Evolutionary conservation across 2,113 vertebrate species (phyloP).

Genomic region (Caracal caracal): DNA sequence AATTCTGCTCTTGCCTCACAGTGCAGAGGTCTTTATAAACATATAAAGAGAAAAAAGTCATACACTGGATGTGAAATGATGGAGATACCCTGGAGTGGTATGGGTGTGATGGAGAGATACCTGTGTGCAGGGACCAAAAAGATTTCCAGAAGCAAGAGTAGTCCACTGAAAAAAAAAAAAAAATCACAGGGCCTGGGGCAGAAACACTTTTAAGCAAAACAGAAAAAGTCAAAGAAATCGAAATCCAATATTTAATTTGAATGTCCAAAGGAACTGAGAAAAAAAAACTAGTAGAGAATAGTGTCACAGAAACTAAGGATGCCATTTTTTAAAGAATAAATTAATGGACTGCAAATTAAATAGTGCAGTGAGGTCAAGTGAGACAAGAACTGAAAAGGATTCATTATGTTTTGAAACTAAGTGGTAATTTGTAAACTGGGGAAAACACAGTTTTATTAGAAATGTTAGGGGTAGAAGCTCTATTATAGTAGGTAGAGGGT

Average conservation of each 20-base stretch:
- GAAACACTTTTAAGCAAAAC: background rate
- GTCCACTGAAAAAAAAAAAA: background rate
- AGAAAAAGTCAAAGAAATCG: background rate
- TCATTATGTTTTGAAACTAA: slow-evolving; percentile 46
- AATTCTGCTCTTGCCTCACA: background rate
- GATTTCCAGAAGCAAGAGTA: background rate
- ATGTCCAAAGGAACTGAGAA: background rate
- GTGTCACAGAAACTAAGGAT: background rate
- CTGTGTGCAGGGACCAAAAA: background rate
- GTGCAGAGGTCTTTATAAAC: background rate
- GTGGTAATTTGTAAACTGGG: slow-evolving; percentile 2
- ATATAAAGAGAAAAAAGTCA: background rate
- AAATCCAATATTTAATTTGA: slow-evolving; percentile 16
- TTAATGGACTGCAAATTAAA: slow-evolving; percentile 52
- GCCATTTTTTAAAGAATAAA: slow-evolving; percentile 46
- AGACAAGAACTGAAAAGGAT: slow-evolving; percentile 19
- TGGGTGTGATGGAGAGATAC: rapidly evolving
- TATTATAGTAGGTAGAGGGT: background rate
- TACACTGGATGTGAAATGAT: background rate
- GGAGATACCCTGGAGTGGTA: background rate
- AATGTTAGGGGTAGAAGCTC: background rate
- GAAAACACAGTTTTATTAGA: slow-evolving; percentile 13
- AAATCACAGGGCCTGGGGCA: background rate
- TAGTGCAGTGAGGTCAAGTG: slow-evolving; percentile 43
- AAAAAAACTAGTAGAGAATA: background rate